These are phyloP conservation scores for Lontra canadensis DNA, from an alignment of 2,113 vertebrate species.

Conservation along the genomic window DNA sequence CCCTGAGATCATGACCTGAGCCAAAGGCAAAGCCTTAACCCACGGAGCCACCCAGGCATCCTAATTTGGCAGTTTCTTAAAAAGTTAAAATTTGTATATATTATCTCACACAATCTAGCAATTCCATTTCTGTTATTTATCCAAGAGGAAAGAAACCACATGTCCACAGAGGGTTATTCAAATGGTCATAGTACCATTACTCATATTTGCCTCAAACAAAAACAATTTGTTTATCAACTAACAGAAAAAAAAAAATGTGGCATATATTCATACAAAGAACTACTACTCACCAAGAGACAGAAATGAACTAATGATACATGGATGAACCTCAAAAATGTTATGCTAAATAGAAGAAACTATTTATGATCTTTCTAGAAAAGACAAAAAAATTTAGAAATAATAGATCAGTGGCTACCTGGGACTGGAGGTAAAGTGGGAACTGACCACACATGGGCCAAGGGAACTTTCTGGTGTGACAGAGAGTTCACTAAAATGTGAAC, in stretches of 20 bases:
- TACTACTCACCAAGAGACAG: neutral
- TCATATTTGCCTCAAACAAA: neutral
- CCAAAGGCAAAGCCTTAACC: no score
- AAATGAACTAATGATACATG: neutral
- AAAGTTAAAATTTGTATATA: neutral
- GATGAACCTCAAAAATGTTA: neutral
- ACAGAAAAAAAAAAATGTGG: neutral
- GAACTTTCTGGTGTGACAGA: neutral
- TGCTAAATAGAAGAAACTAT: neutral
- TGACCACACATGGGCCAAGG: neutral
- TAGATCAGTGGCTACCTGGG: neutral
- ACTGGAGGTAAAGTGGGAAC: neutral
- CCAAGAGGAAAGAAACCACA: neutral
- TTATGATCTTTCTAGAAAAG: neutral
- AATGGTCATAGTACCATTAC: neutral
- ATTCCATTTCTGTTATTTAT: neutral
- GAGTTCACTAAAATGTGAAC: no score
- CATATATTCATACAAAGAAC: neutral
- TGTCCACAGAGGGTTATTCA: neutral
- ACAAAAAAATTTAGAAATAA: neutral
- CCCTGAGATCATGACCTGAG: no score
- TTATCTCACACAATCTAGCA: neutral
- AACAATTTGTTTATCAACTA: neutral
- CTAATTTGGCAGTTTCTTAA: neutral
- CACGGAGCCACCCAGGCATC: no score